These are phyloP conservation scores for Alfaro cultratus DNA, from an alignment of 2,797 vertebrate species.

Conservation along the genomic window DNA sequence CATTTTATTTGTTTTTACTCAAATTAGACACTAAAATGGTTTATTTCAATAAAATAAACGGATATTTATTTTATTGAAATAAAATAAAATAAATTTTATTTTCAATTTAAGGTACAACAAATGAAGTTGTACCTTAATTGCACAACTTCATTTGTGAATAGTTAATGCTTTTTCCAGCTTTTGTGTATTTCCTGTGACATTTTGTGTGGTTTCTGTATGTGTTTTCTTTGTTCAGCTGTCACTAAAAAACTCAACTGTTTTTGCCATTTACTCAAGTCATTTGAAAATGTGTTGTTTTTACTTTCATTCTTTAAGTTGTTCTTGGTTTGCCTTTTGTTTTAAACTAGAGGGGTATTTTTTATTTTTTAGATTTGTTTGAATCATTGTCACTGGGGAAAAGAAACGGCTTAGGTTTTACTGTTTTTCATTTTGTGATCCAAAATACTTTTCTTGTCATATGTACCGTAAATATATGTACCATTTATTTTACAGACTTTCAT, in stretches of 20 bases:
- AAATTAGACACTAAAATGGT: background rate
- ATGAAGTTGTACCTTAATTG: background rate
- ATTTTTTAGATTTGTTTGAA: background rate
- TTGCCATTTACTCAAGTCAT: conserved; percentile 30
- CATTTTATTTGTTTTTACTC: background rate
- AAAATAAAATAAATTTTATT: too few relatives aligned
- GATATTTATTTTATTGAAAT: too few relatives aligned
- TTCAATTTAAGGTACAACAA: too few relatives aligned
- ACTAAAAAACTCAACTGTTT: background rate
- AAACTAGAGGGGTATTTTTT: background rate
- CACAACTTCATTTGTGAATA: background rate
- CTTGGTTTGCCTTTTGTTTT: background rate
- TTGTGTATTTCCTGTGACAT: background rate
- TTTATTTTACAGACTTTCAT: conserved; percentile 42
- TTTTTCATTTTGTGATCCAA: background rate
- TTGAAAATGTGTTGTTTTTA: conserved; percentile 40
- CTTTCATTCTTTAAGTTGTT: background rate
- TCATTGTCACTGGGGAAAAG: background rate
- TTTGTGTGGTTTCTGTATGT: background rate
- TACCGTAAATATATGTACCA: background rate
- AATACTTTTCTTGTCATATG: background rate
- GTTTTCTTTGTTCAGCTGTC: conserved; percentile 4
- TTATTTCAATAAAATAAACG: background rate
- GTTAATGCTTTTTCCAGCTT: background rate
- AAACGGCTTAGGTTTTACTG: background rate